phyloP scores from a whole-genome alignment of 2,113 vertebrate genomes.

The Chauna torquata region DNA sequence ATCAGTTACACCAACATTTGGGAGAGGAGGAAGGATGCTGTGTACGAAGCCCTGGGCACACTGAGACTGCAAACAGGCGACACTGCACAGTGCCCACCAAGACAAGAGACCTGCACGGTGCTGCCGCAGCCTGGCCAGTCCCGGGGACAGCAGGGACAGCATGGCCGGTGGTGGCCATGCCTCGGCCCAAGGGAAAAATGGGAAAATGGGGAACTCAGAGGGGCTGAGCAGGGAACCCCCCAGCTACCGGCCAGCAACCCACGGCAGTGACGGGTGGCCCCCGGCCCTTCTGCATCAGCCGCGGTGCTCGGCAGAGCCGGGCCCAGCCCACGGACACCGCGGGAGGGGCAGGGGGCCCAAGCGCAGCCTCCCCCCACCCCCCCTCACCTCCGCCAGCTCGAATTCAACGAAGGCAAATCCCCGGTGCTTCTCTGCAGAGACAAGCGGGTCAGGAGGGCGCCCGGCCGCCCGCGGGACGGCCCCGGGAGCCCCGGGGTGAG shows the following conservation, averaged over 20 bases:
- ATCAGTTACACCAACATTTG: rapidly evolving
- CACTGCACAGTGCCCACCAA: rapidly evolving
- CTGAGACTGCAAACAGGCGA: rapidly evolving
- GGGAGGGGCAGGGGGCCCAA: rapidly evolving
- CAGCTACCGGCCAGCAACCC: neutral
- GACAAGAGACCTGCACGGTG: neutral
- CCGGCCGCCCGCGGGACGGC: neutral
- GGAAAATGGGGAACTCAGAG: rapidly evolving
- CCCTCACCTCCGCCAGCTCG: slow-evolving; percentile 91
- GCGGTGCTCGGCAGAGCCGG: too few relatives aligned
- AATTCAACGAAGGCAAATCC: slow-evolving; percentile 98
- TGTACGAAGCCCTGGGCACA: rapidly evolving
- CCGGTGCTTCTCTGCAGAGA: slow-evolving; percentile 89
- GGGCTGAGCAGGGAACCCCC: neutral
- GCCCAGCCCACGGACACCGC: neutral
- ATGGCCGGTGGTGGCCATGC: rapidly evolving
- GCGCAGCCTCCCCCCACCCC: neutral
- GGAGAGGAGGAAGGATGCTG: neutral
- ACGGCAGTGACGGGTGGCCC: rapidly evolving
- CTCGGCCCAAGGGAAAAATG: neutral
- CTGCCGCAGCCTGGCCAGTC: neutral
- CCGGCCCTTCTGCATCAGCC: rapidly evolving
- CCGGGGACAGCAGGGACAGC: rapidly evolving
- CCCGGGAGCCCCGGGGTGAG: too few relatives aligned
- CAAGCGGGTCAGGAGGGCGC: neutral